Evolutionary conservation across 1,140 invertebrate genomes (phyloP), one percentile per base, ranked within the genome.

Genomic region (Lepidurus arcticus): DNA sequence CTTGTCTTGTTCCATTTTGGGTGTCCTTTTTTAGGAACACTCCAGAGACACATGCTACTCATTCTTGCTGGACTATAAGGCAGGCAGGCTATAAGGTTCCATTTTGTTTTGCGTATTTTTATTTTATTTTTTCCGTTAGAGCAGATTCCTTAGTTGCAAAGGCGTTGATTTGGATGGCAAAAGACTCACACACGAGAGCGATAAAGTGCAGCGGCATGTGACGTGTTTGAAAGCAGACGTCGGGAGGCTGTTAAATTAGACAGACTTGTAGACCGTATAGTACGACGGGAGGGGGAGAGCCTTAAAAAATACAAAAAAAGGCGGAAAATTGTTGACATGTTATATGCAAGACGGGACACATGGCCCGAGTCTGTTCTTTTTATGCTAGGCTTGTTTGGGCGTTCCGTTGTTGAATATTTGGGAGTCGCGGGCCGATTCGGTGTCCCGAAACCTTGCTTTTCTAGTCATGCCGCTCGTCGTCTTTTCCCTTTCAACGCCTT

Each of bases 341-440:
- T 65, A 65, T 65, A 65, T 65, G 53, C 53, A 65, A 65, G 53
- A 65, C 53, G n/a, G 53, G 21, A 65, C 53, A 65, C 53, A 65
- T 65, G 53, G 53, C 53, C 21, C 53, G 16, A 65, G 13, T 9
- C 21, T 65, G 6, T 65, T 65, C 13, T 65, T 65, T 65, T 65
- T 16, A 65, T 9, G 53, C 53, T 9, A 7, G 53, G 34, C 34
- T 34, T 34, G 34, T 34, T 34, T 34, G 34, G n/a, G 53, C 8
- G 53, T 21, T 65, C 21, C 53, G 16, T 65, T 65, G 53, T 65
- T 65, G 53, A 65, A 65, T 65, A 65, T 65, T 65, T 65, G 16
- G 16, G 53, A 65, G 53, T 65, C 53, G 16, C 21, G 8, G 21
- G 53, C 53, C 53, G 53, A 65, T 65, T 65, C 53, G 53, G 53